Base-by-base conservation (phyloP, 2,797 vertebrate species). In the Glossophaga mutica region DNA sequence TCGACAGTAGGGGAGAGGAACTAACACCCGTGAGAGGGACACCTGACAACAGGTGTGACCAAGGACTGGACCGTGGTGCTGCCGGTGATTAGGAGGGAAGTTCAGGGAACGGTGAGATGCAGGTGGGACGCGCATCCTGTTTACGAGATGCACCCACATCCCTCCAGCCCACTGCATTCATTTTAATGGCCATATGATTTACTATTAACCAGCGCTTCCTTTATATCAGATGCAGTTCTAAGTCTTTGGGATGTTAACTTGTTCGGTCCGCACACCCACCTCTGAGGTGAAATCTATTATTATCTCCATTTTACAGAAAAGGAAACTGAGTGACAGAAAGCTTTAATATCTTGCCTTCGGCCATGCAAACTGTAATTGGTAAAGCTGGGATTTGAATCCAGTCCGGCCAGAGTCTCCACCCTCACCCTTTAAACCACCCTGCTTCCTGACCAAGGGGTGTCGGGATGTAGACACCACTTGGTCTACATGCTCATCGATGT, bases 321-420 rank as follows among this genome's bases (percentile, higher is more conserved):
- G 76, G 89, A 93, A 90, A 94, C 70, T 34, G 96, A 97, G 87
- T 87, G 94, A 94, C 37, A 11, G 83, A 74, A 71, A 24, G 50
- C 29, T 57, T 87, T 32, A 14, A n/a, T 52, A 26, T 77, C 12
- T 84, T 67, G 44, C 50, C 50, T 57, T 22, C 21, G 70, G 42
- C 46, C 15, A 46, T 15, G 14, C 44, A 81, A 22, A 46, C 22
- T 46, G 37, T 4, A 18, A 6, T 22, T 2, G n/a, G 29, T 73
- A 76, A 48, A 76, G 19, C 46, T 76, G 32, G 50, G 62, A 46
- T 71, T 39, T 50, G 85, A 92, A 21, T 39, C 6, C 21, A 24
- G 15, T 16, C 22, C 48, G 39, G 62, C 42, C 59, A 44, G 26
- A n/a, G 59, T 46, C 39, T 50, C 5, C 14, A 32, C 26, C 12